Evolutionary conservation across 2,113 vertebrate genomes (phyloP), one percentile per base, ranked within the genome.

Genomic region (Rhinolophus sinicus): DNA sequence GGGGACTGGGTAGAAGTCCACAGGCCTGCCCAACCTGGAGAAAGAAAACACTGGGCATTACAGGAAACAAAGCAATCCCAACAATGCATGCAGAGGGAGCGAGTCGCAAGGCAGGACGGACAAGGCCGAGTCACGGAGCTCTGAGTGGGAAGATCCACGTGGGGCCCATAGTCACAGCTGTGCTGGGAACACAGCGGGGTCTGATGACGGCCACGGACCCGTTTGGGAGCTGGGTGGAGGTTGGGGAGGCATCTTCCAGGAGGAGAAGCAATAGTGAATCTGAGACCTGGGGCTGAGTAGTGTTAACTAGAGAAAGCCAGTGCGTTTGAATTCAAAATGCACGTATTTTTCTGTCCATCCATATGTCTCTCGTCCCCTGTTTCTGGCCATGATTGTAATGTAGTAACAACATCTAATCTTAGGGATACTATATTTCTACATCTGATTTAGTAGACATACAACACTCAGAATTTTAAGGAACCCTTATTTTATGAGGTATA

Each of bases 1-100:
- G 44, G 69, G 50, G 2, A 4, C 47, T 22, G 19, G 6, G 38
- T 28, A 86, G 85, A 93, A 93, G 65, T 65, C 72, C 52, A 58
- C 54, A 44, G 67, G 33, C 70, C 67, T 72, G 28, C 30, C 60
- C 1, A 26, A 44, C 38, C 35, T 28, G 54, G 64, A 62, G n/a
- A 85, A 90, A 69, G 91, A 97, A 93, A 88, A 88, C 33, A 72
- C 96, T 60, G 52, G 95, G 83, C 92, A 47, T 50, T 70, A 11
- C 10, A 21, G 88, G 96, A 96, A 97, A 97, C 97, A 98, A 96
- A 97, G 85, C 88, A 2, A 94, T 35, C 26, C 90, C 95, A 40
- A 24, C 67, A 69, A 13, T 5, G 95, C 98, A 80, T 93, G 92
- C 88, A 40, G 96, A 97, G 13, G 5, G 35, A 19, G 1, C 26